These are phyloP conservation scores for Athalia cordata DNA, from an alignment of 2,888 invertebrate species.

Conservation along the genomic window DNA sequence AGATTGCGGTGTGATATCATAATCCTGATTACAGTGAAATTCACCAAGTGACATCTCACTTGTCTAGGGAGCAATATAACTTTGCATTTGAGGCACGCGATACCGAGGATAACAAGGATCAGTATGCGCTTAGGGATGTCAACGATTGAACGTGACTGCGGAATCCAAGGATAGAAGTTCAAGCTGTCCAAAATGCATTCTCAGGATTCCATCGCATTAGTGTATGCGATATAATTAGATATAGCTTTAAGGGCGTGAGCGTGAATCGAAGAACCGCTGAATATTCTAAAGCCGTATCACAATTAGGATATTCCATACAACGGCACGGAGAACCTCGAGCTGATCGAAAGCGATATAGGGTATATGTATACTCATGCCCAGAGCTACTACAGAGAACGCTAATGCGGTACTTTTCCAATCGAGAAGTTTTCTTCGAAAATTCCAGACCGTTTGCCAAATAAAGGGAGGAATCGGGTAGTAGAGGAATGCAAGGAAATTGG, in stretches of 20 bases:
- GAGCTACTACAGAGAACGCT: conserved; percentile 10
- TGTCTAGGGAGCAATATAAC: too few species aligned
- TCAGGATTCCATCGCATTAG: conserved; percentile 7
- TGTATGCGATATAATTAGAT: too few species aligned
- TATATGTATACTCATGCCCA: not conserved
- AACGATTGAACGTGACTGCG: not conserved
- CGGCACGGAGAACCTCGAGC: conserved; percentile 6
- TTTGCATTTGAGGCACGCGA: too few species aligned
- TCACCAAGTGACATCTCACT: too few species aligned
- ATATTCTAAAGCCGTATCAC: too few species aligned
- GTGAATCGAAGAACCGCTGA: too few species aligned
- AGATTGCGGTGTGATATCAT: too few species aligned
- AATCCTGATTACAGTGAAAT: too few species aligned
- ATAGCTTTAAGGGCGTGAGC: too few species aligned
- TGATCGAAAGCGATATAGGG: conserved; percentile 6
- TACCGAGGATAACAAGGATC: too few species aligned
- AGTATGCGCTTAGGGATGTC: not conserved
- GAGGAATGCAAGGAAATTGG: conserved; percentile 13
- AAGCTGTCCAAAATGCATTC: not conserved
- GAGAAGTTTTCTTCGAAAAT: conserved; percentile 26
- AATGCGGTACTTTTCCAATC: conserved; percentile 32
- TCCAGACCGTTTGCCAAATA: conserved; percentile 34
- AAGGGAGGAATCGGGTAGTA: not conserved
- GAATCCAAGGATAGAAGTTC: not conserved
- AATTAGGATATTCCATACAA: not conserved